Conservation (phyloP, 2,113 vertebrate species). For the Neolamprologus hecqui region DNA sequence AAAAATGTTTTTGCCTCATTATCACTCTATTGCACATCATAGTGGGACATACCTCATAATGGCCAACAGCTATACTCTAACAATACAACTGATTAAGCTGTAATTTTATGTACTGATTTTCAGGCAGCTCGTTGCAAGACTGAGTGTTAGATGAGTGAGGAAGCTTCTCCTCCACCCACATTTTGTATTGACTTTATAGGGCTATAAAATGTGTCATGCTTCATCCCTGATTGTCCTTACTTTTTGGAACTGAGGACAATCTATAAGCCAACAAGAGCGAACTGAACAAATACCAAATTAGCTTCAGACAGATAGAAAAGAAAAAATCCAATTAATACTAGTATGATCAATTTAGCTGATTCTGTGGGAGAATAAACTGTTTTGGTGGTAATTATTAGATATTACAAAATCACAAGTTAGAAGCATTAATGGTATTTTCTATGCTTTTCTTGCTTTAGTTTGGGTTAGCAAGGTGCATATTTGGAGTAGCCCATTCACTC, state of each 20-base stretch:
- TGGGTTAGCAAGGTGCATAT: background rate
- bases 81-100: background rate
- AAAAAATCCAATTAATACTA: background rate
- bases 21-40: background rate
- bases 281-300: background rate
- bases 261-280: background rate
- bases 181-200: background rate
- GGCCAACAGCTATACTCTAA: background rate
- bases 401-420: background rate
- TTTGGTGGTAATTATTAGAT: background rate
- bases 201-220: no score
- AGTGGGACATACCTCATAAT: background rate
- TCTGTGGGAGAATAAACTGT: background rate
- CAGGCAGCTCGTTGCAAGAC: background rate
- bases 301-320: background rate
- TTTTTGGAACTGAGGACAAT: no score
- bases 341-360: background rate
- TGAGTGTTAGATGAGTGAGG: background rate
- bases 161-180: no score
- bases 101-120: background rate
- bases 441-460: background rate
- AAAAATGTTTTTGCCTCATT: background rate
- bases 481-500: background rate
- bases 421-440: background rate
- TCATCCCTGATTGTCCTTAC: no score